Evolutionary conservation across 2,888 invertebrate species (phyloP), one percentile per base, ranked within the genome.

Genomic region (Mantis religiosa): DNA sequence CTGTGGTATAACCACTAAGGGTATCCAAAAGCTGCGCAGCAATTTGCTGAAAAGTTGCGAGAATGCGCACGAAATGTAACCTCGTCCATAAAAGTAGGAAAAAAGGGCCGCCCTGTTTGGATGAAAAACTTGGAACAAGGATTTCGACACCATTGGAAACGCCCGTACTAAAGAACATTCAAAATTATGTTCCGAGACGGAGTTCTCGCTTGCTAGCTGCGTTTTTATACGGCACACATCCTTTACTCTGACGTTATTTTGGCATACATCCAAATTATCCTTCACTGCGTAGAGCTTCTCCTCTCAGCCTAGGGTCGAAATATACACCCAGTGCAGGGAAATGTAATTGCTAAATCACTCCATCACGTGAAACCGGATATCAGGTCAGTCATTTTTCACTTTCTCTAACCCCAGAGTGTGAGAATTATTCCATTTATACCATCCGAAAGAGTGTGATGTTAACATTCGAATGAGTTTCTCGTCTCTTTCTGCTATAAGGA

Each of bases 131-230:
- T 71, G 54, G 6, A 71, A 71, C 54, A 71, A 71, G 54, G 54
- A 71, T 71, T 71, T 71, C 54, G 54, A 71, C 54, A 71, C 54
- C 54, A 71, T 71, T 71, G 54, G 54, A 71, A 71, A 71, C 54
- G 84, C 34, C 15, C 34, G 30, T 15, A 30, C 20, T 30, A 82
- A 25, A 82, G 30, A 82, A 87, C 81, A 87, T 87, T 87, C 82
- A 87, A 87, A 87, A 87, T 87, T 82, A 87, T 87, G 87, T 81
- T 81, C 81, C 87, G 87, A 87, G 28, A 87, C 87, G 87, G 81
- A 14, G 47, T 34, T 8, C 54, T 71, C 54, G 54, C 54, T 71
- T 3, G 54, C 54, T n/a, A 54, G 25, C 87, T 34, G 81, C 82
- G 81, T 87, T 87, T 84, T 87, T 28, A 81, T 87, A 81, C 34